These are phyloP conservation scores for Florisuga fusca DNA, from an alignment of 2,797 vertebrate genomes.

Conservation along the genomic window DNA sequence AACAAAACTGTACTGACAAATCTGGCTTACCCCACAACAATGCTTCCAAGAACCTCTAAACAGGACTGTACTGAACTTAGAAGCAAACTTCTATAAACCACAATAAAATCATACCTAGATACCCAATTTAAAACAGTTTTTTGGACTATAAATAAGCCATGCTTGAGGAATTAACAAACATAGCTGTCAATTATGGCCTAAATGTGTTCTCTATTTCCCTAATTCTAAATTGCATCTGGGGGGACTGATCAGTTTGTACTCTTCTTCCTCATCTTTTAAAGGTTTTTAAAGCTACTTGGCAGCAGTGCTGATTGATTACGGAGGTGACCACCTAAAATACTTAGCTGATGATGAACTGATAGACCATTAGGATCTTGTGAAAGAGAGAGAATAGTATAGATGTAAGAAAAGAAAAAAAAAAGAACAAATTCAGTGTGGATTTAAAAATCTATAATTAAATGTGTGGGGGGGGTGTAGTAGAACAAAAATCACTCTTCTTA, in stretches of 20 bases:
- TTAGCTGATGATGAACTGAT: not conserved
- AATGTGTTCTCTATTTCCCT: not conserved
- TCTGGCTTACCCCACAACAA: not conserved
- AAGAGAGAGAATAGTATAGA: not conserved
- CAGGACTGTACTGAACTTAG: not conserved
- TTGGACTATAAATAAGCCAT: not conserved
- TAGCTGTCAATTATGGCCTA: not conserved
- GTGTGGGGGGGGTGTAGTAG: accelerated
- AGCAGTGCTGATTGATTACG: not conserved
- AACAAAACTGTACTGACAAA: not conserved
- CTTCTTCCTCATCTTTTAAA: not conserved
- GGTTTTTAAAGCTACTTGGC: not conserved
- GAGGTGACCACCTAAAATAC: not conserved
- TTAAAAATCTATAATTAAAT: not conserved
- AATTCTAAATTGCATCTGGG: not conserved
- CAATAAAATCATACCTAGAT: not conserved
- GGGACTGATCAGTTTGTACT: not conserved
- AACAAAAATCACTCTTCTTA: not conserved
- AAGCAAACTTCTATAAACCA: not conserved
- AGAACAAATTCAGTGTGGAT: not conserved
- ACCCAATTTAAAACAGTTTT: not conserved
- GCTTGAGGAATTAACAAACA: not conserved
- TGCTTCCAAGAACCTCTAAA: not conserved
- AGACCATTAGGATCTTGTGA: not conserved
- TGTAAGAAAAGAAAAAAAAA: not conserved